phyloP scores from a whole-genome alignment of 1,140 invertebrate genomes.

The Heliconius hewitsoni region DNA sequence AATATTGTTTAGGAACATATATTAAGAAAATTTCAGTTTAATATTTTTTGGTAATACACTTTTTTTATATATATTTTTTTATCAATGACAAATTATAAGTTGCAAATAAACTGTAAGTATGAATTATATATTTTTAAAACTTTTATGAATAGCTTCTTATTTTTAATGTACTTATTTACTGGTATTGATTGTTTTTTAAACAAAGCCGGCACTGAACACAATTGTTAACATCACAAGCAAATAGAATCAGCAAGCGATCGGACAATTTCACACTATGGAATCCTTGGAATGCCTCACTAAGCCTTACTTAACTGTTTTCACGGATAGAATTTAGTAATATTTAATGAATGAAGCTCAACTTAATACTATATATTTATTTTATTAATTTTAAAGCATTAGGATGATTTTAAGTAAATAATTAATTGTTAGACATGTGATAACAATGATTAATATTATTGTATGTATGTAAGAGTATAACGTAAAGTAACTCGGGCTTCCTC shows the following conservation, averaged over 20 bases:
- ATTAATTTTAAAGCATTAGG: background rate
- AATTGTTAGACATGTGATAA: background rate
- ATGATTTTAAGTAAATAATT: background rate
- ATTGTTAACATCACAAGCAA: conserved; percentile 14
- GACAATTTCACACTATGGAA: conserved; percentile 20
- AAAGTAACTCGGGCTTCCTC: no score
- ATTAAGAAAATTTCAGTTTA: no score
- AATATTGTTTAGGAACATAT: background rate
- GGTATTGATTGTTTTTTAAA: background rate
- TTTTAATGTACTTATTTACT: no score
- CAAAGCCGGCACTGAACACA: conserved; percentile 10
- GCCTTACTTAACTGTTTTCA: conserved; percentile 30
- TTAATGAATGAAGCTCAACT: background rate
- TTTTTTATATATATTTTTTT: background rate
- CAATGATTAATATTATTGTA: background rate
- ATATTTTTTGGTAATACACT: no score
- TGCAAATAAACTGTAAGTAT: background rate
- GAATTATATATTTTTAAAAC: background rate
- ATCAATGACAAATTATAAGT: background rate
- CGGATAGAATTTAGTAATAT: conserved; percentile 2
- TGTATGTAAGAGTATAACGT: background rate
- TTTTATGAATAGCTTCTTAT: no score
- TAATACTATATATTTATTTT: background rate
- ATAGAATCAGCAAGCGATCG: conserved; percentile 27
- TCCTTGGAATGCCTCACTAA: conserved; percentile 25